Evolutionary conservation across 1,140 invertebrate species (phyloP).

Genomic region (Cephus cinctus): DNA sequence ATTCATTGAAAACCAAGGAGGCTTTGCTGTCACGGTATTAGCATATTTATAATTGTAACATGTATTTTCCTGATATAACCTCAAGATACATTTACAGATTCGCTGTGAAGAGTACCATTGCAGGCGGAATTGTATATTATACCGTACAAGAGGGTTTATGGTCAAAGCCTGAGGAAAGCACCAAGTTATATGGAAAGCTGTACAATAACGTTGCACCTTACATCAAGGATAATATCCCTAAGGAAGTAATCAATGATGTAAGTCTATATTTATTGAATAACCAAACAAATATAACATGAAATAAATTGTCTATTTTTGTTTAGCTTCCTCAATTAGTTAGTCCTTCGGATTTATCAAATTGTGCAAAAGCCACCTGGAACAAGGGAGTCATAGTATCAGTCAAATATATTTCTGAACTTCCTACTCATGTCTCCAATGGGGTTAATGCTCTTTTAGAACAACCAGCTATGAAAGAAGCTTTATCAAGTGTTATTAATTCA

Average conservation of each 20-base stretch:
- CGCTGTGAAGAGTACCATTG: conserved; percentile 34
- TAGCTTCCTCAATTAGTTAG: conserved; percentile 18
- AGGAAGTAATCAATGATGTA: conserved; percentile 35
- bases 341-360: conserved; percentile 17
- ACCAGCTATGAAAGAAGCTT: conserved; percentile 10
- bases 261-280: conserved; percentile 2
- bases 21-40: conserved; percentile 3
- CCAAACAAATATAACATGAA: neutral
- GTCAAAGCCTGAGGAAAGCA: conserved; percentile 40
- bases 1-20: neutral
- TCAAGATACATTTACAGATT: conserved; percentile 37
- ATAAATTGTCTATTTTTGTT: conserved; percentile 1
- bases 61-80: too few species aligned
- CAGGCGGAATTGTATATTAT: conserved; percentile 40
- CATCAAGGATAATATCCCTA: conserved; percentile 34
- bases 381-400: conserved; percentile 28
- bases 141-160: conserved; percentile 41
- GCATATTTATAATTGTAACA: too few species aligned
- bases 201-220: conserved; percentile 35
- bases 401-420: conserved; percentile 29
- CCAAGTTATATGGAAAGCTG: conserved; percentile 39
- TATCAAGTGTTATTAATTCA: conserved; percentile 1
- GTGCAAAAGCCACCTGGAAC: conserved; percentile 31
- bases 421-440: conserved; percentile 23
- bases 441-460: conserved; percentile 17